phyloP scores from a whole-genome alignment of 2,888 invertebrate species.

The Stictocephala bisonia region DNA sequence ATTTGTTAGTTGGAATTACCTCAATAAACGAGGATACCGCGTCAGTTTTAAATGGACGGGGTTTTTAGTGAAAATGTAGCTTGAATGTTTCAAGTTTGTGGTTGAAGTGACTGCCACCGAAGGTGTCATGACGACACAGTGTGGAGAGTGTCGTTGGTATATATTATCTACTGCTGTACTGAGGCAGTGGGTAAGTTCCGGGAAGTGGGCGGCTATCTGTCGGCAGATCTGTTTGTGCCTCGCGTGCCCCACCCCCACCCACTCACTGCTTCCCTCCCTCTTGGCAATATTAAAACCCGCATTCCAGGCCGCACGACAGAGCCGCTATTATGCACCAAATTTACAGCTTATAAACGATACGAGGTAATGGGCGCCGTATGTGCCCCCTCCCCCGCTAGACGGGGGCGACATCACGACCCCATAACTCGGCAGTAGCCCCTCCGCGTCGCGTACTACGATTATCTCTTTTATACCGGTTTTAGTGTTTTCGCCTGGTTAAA shows the following conservation, averaged over 20 bases:
- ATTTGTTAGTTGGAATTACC: no score
- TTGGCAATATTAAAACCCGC: slow-evolving; percentile 41
- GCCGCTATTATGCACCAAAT: slow-evolving; percentile 50
- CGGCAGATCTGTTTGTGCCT: slow-evolving; percentile 6
- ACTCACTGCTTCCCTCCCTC: neutral
- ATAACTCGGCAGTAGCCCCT: slow-evolving; percentile 14
- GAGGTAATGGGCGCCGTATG: slow-evolving; percentile 32
- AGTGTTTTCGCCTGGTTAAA: slow-evolving; percentile 23
- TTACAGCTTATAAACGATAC: slow-evolving; percentile 48
- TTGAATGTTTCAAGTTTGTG: no score
- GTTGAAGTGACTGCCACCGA: no score
- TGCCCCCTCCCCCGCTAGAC: slow-evolving; percentile 29
- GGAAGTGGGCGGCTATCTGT: slow-evolving; percentile 22
- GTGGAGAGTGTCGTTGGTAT: no score
- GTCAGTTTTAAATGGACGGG: no score
- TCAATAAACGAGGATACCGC: no score
- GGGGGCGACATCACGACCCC: slow-evolving; percentile 15
- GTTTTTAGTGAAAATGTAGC: no score
- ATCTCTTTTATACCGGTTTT: slow-evolving; percentile 34
- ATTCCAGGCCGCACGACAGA: slow-evolving; percentile 47
- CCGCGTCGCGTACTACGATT: slow-evolving; percentile 15
- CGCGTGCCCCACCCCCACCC: slow-evolving; percentile 19
- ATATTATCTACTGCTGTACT: no score
- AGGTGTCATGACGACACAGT: no score
- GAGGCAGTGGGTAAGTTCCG: no score